Conservation (phyloP, 2,797 vertebrate species). For the Gambusia yucatana region DNA sequence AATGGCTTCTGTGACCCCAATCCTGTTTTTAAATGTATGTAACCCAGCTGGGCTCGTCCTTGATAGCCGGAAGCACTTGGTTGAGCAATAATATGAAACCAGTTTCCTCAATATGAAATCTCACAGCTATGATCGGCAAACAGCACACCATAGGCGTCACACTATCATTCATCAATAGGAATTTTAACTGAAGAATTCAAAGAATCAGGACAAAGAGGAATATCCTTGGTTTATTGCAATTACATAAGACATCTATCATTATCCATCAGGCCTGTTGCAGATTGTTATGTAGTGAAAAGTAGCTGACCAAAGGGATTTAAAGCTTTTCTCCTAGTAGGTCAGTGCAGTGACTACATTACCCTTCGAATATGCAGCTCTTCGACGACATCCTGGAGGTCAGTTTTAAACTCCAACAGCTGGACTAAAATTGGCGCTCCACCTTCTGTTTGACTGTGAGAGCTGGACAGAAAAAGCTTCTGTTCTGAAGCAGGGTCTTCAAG, state of each 20-base stretch:
- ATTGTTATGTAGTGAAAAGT: not conserved
- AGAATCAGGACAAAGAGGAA: not conserved
- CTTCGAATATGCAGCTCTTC: slow-evolving; percentile 92
- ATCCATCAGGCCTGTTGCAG: not conserved
- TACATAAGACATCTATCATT: not conserved
- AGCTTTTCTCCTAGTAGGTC: not conserved
- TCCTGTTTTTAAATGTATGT: slow-evolving; percentile 83
- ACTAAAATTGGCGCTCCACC: slow-evolving; percentile 82
- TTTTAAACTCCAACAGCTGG: slow-evolving; percentile 90
- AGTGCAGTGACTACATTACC: slow-evolving; percentile 72
- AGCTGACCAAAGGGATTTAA: not conserved
- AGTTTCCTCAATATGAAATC: slow-evolving; percentile 60
- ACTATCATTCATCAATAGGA: not conserved
- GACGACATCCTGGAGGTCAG: slow-evolving; percentile 86
- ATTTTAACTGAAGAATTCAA: not conserved
- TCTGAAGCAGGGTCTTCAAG: slow-evolving; percentile 67
- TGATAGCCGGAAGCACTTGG: slow-evolving; percentile 74
- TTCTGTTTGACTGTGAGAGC: slow-evolving; percentile 67
- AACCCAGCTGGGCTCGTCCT: slow-evolving; percentile 73
- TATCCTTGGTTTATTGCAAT: not conserved
- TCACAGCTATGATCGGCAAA: slow-evolving; percentile 5
- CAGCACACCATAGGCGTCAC: slow-evolving; percentile 3
- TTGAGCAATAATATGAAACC: slow-evolving; percentile 64
- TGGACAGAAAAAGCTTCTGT: slow-evolving; percentile 51
- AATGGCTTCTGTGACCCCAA: slow-evolving; percentile 82